phyloP scores from a whole-genome alignment of 1,140 invertebrate genomes.

The Sesamia nonagrioides region DNA sequence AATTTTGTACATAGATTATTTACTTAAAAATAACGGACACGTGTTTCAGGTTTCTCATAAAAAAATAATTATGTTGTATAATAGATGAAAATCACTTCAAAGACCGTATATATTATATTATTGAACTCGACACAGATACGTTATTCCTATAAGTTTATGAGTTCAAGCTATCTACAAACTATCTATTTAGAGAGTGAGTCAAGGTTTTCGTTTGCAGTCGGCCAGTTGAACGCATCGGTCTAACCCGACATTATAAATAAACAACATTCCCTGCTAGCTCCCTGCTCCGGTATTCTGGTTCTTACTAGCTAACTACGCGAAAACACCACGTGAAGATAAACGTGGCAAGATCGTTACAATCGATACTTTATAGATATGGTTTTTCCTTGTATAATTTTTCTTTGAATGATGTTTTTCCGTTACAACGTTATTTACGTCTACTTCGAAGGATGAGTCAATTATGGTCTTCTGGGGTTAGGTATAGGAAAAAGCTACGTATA shows the following conservation, averaged over 20 bases:
- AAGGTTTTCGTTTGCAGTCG: constrained; percentile 51
- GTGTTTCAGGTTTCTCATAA: too few species aligned
- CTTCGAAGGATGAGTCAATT: too few species aligned
- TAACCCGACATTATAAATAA: constrained; percentile 29
- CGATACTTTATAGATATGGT: neutral
- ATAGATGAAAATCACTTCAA: constrained; percentile 15
- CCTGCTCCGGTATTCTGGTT: neutral
- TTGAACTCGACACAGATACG: constrained; percentile 41
- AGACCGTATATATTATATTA: neutral
- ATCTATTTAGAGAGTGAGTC: constrained; percentile 63
- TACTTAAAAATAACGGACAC: too few species aligned
- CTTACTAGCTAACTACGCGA: constrained; percentile 22
- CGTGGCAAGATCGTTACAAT: neutral
- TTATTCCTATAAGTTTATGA: constrained; percentile 33
- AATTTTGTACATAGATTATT: too few species aligned
- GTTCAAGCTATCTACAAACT: constrained; percentile 58
- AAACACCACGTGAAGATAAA: constrained; percentile 8
- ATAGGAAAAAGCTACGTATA: too few species aligned
- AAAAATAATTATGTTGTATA: too few species aligned
- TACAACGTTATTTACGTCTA: neutral
- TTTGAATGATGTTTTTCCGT: neutral
- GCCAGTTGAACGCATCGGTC: constrained; percentile 39
- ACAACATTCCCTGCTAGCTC: constrained; percentile 20
- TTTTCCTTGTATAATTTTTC: neutral
- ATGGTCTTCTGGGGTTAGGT: too few species aligned